Evolutionary conservation across 1,140 invertebrate species (phyloP).

Genomic region (Micrasema minimum): DNA sequence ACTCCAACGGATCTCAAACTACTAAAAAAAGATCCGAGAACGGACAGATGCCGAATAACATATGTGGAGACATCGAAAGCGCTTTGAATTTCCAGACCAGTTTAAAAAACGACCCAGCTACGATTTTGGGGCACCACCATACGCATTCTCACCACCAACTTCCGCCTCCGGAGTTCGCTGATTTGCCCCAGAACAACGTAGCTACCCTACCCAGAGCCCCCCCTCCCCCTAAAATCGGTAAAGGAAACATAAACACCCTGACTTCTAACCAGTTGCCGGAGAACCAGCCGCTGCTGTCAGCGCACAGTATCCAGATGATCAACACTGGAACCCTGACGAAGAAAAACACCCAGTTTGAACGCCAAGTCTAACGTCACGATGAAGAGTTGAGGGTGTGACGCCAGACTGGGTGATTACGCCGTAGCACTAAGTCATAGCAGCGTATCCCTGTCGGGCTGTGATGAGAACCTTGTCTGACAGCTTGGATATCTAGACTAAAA

Average conservation of each 20-base stretch:
- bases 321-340: constrained; percentile 75
- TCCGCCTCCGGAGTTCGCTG: constrained; percentile 81
- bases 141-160: constrained; percentile 79
- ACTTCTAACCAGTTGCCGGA: constrained; percentile 72
- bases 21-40: constrained; percentile 83
- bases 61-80: constrained; percentile 80
- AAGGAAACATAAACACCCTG: constrained; percentile 69
- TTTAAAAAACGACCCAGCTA: constrained; percentile 73
- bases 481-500: constrained; percentile 44
- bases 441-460: constrained; percentile 60
- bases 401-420: constrained; percentile 68
- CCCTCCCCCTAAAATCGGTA: constrained; percentile 76
- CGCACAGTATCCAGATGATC: constrained; percentile 75
- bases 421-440: constrained; percentile 66
- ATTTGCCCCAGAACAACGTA: constrained; percentile 76
- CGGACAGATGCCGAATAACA: constrained; percentile 85
- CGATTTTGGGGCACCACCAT: constrained; percentile 74
- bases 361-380: constrained; percentile 74
- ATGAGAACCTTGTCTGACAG: constrained; percentile 65
- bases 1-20: constrained; percentile 64
- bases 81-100: constrained; percentile 73
- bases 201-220: constrained; percentile 75
- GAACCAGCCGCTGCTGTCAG: constrained; percentile 70
- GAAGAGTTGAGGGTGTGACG: constrained; percentile 84
- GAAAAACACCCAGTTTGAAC: constrained; percentile 73